phyloP scores from a whole-genome alignment of 2,888 invertebrate species.

The Halictus ligatus region DNA sequence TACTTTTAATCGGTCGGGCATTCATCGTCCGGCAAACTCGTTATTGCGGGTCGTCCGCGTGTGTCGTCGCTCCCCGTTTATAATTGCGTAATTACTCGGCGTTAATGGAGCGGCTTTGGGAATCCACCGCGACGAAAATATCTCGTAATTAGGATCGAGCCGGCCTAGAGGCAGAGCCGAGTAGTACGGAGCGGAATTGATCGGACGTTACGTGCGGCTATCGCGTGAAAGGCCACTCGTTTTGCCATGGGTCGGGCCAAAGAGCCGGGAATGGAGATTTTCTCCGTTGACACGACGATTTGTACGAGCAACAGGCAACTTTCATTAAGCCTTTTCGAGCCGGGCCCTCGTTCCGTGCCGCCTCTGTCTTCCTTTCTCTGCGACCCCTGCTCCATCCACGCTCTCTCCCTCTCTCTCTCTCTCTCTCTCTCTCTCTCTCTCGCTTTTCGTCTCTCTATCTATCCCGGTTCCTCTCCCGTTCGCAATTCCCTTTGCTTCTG shows the following conservation, averaged over 20 bases:
- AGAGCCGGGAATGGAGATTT: conserved; percentile 60
- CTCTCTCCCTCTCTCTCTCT: neutral
- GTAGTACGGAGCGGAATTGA: conserved; percentile 58
- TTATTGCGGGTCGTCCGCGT: neutral
- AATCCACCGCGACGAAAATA: conserved; percentile 41
- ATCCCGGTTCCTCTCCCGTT: conserved; percentile 22
- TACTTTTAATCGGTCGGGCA: neutral
- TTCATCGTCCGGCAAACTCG: neutral
- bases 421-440: neutral
- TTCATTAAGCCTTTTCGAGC: conserved; percentile 78
- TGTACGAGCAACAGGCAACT: conserved; percentile 79
- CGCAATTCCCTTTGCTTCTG: conserved; percentile 35
- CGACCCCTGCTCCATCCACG: neutral
- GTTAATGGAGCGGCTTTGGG: conserved; percentile 30
- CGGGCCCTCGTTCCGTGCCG: conserved; percentile 18
- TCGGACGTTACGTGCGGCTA: conserved; percentile 55
- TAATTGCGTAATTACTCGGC: conserved; percentile 8
- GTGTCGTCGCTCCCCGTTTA: neutral
- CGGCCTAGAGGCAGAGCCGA: conserved; percentile 27
- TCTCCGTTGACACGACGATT: conserved; percentile 72
- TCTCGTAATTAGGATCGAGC: conserved; percentile 44
- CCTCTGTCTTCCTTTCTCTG: conserved; percentile 18
- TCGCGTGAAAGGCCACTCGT: conserved; percentile 53
- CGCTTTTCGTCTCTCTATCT: neutral
- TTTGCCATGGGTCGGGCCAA: conserved; percentile 30